Conservation (phyloP, 2,888 invertebrate species). For the Cheilosia urbana region DNA sequence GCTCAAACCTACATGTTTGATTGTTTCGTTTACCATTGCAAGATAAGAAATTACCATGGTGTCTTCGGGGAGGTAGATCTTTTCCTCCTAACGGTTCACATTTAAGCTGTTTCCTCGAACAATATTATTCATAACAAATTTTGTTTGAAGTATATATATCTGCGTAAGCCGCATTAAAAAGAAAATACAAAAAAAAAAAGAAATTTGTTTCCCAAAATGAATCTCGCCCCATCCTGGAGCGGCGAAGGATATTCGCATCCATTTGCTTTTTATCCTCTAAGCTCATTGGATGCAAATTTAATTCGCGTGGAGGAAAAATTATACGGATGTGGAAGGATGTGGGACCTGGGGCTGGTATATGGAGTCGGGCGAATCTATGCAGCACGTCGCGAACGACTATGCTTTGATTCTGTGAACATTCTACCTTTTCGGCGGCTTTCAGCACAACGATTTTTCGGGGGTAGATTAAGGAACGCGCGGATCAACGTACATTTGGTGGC, state of each 20-base stretch:
- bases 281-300: conserved; percentile 75
- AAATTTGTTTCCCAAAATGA: conserved; percentile 34
- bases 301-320: conserved; percentile 70
- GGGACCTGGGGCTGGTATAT: not conserved
- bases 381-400: conserved; percentile 30
- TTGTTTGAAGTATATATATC: conserved; percentile 52
- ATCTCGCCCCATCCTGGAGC: conserved; percentile 31
- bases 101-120: conserved; percentile 36
- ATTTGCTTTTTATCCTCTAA: conserved; percentile 73
- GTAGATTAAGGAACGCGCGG: conserved; percentile 27
- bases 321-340: conserved; percentile 33
- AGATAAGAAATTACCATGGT: conserved; percentile 36
- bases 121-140: conserved; percentile 65
- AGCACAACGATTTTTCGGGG: conserved; percentile 32
- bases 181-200: not conserved
- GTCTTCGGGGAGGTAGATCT: conserved; percentile 26
- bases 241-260: conserved; percentile 52
- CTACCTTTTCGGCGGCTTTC: conserved; percentile 62
- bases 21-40: conserved; percentile 35
- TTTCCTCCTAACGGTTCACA: conserved; percentile 1
- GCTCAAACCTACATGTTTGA: conserved; percentile 15
- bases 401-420: conserved; percentile 67
- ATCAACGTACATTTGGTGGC: conserved; percentile 44
- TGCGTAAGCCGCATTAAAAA: conserved; percentile 25
- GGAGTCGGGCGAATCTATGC: conserved; percentile 24